phyloP scores from a whole-genome alignment of 1,140 invertebrate species.

The Drosophila grimshawi region DNA sequence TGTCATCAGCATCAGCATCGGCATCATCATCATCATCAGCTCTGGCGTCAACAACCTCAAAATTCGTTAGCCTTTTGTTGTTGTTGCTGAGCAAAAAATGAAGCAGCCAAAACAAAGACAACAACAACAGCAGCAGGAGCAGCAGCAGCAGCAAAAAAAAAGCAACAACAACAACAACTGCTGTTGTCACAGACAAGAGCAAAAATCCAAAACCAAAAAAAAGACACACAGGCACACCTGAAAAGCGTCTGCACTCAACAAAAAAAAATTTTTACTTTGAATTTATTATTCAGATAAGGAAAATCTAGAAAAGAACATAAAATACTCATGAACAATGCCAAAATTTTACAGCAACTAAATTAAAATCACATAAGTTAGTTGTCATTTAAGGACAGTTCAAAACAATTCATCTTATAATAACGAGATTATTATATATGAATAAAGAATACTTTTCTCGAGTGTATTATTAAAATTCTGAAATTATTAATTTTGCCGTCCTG shows the following conservation, averaged over 20 bases:
- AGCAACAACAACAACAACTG: constrained; percentile 31
- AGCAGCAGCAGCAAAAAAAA: constrained; percentile 14
- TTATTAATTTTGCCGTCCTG: background rate
- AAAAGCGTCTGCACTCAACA: constrained; percentile 20
- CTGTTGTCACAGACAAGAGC: constrained; percentile 70
- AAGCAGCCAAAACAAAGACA: constrained; percentile 37
- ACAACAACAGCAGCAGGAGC: constrained; percentile 23
- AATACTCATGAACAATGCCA: too few relatives aligned
- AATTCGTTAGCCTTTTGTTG: constrained; percentile 58
- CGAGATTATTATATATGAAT: too few relatives aligned
- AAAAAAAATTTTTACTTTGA: background rate
- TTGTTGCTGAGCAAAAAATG: constrained; percentile 40
- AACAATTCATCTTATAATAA: too few relatives aligned
- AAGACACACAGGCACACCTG: constrained; percentile 47
- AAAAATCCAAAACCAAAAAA: constrained; percentile 27
- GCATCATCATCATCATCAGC: constrained; percentile 53
- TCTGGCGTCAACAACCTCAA: constrained; percentile 76
- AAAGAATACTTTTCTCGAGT: too few relatives aligned
- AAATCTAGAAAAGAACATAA: too few relatives aligned
- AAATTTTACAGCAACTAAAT: too few relatives aligned
- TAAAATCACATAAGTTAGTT: too few relatives aligned
- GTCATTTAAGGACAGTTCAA: too few relatives aligned
- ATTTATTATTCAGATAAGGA: too few relatives aligned
- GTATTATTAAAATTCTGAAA: too few relatives aligned
- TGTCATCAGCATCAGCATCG: constrained; percentile 62